A percentile compares a stretch with the other conserved stretches of the same genome.
Conservation (phyloP, 2,888 invertebrate species). For the Rugalucina vietnamica region DNA sequence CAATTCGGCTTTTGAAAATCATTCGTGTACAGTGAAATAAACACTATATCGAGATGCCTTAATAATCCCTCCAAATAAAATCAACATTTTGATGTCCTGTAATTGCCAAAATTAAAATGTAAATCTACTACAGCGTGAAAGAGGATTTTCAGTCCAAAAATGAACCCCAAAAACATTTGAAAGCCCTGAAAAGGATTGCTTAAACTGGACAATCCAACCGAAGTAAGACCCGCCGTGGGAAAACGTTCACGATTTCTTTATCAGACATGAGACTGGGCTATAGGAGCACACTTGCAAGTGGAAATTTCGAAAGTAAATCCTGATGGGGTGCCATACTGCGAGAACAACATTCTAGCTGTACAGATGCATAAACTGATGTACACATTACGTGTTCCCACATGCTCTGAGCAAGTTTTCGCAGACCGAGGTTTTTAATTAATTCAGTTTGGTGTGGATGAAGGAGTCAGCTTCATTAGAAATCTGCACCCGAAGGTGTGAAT, state of each 20-base stretch:
- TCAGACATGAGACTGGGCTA: too few relatives aligned
- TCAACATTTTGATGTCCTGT: constrained; percentile 15
- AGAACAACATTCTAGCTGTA: too few relatives aligned
- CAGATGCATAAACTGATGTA: too few relatives aligned
- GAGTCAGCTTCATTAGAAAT: background rate
- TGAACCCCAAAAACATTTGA: background rate
- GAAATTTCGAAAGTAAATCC: too few relatives aligned
- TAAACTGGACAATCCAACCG: background rate
- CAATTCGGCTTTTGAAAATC: background rate
- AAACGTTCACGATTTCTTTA: too few relatives aligned
- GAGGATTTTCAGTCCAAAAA: constrained; percentile 17
- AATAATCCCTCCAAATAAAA: background rate
- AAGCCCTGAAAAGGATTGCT: background rate
- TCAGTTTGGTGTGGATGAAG: background rate
- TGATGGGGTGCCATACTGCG: too few relatives aligned
- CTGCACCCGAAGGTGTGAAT: background rate
- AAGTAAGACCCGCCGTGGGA: too few relatives aligned
- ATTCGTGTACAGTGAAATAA: constrained; percentile 1
- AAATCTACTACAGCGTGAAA: constrained; percentile 31
- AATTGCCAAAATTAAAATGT: constrained; percentile 43
- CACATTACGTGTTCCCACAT: too few relatives aligned
- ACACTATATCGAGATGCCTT: background rate
- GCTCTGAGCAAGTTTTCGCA: background rate
- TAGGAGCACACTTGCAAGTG: too few relatives aligned
- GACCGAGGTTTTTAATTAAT: background rate